Evolutionary conservation across 1,140 invertebrate species (phyloP).

Genomic region (Megalonaias nervosa): DNA sequence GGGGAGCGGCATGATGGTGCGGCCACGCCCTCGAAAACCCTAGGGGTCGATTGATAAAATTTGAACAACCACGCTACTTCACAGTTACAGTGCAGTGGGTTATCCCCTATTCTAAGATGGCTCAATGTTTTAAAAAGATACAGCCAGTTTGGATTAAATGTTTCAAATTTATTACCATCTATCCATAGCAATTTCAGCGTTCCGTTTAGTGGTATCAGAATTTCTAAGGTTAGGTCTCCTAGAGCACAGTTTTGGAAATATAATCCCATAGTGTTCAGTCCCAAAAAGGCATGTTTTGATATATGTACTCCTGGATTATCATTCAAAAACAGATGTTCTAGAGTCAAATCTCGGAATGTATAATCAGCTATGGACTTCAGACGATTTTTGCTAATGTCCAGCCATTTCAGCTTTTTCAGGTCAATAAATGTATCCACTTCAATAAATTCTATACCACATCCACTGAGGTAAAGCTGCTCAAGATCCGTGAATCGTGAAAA

Average conservation of each 20-base stretch:
- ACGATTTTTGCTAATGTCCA: constrained; percentile 69
- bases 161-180: constrained; percentile 65
- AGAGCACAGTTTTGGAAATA: constrained; percentile 68
- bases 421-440: constrained; percentile 65
- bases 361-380: constrained; percentile 61
- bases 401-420: constrained; percentile 63
- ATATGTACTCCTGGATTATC: constrained; percentile 66
- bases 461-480: constrained; percentile 66
- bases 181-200: constrained; percentile 65
- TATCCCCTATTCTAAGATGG: constrained; percentile 65
- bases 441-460: constrained; percentile 67
- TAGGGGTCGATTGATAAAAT: constrained; percentile 51
- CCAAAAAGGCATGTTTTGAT: constrained; percentile 60
- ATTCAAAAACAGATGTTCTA: constrained; percentile 68
- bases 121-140: constrained; percentile 60
- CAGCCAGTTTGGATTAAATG: constrained; percentile 54
- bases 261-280: constrained; percentile 64
- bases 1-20: constrained; percentile 62
- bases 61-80: constrained; percentile 64
- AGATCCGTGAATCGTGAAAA: constrained; percentile 58
- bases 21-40: constrained; percentile 56
- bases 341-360: constrained; percentile 65
- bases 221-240: constrained; percentile 54
- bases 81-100: constrained; percentile 70
- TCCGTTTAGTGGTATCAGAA: constrained; percentile 63